Conservation (phyloP, 2,113 vertebrate genomes). For the Chlamydotis undulata region DNA sequence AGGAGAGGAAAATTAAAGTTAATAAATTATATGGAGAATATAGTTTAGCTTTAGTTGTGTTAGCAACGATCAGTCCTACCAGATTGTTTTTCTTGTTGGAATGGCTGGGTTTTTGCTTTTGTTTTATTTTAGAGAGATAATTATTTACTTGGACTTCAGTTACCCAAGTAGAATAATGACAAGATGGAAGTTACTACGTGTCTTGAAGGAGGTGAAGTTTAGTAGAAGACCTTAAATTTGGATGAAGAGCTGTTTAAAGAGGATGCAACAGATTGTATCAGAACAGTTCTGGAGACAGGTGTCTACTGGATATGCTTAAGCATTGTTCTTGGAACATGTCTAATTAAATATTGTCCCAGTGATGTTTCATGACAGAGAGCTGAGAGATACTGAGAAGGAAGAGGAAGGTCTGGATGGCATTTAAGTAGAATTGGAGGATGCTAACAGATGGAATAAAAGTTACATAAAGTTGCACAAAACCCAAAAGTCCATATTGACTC, state of each 20-base stretch:
- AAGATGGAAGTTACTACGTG: rapidly evolving
- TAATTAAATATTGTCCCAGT: not conserved
- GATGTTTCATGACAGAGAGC: rapidly evolving
- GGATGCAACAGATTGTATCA: not conserved
- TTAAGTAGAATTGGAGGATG: not conserved
- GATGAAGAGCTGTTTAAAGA: not conserved
- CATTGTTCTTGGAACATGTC: not conserved
- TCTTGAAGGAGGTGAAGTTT: not conserved
- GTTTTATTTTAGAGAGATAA: not conserved
- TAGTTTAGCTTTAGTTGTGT: not conserved
- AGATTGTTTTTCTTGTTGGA: not conserved
- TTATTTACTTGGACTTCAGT: not conserved
- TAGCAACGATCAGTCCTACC: not conserved
- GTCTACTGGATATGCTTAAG: not conserved
- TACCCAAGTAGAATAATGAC: not conserved
- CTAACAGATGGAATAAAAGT: not conserved
- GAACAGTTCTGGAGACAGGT: not conserved
- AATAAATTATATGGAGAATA: not conserved
- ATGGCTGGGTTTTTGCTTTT: not conserved
- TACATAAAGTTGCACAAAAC: not conserved
- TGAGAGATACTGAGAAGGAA: not conserved
- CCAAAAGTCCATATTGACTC: not conserved
- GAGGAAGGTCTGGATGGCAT: not conserved
- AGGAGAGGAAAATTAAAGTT: not conserved
- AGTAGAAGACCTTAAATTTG: not conserved